Evolutionary conservation across 2,113 vertebrate genomes (phyloP).

Genomic region (Pao palembangensis): DNA sequence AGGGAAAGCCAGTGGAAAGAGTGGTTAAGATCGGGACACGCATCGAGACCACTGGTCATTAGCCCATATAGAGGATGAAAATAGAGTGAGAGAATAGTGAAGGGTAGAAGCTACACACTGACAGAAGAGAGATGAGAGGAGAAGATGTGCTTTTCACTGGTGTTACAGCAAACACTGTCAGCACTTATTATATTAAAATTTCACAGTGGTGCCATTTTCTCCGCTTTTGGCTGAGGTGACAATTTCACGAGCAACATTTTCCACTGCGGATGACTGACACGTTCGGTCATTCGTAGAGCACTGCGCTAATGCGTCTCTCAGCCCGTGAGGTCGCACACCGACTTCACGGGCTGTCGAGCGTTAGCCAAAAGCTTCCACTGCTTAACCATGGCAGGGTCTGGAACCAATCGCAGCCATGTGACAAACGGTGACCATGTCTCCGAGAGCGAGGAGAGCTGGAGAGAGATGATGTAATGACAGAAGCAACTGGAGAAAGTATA

Average conservation of each 20-base stretch:
- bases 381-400: constrained; percentile 53
- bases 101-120: background rate
- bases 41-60: constrained; percentile 16
- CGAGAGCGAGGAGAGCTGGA: constrained; percentile 45
- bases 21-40: constrained; percentile 19
- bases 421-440: constrained; percentile 59
- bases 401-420: constrained; percentile 66
- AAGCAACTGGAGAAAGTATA: constrained; percentile 16
- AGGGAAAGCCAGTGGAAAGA: background rate
- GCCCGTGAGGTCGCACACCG: constrained; percentile 42
- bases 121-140: background rate
- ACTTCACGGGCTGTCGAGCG: constrained; percentile 52
- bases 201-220: constrained; percentile 19
- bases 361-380: constrained; percentile 46
- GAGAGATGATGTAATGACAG: constrained; percentile 52
- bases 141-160: background rate
- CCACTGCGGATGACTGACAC: constrained; percentile 18
- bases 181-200: background rate
- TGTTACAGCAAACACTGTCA: background rate
- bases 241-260: constrained; percentile 27
- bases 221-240: constrained; percentile 26
- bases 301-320: background rate
- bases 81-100: constrained; percentile 9
- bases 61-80: constrained; percentile 24
- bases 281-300: background rate